phyloP scores from a whole-genome alignment of 2,888 invertebrate species.

The Drosophila suboccidentalis region DNA sequence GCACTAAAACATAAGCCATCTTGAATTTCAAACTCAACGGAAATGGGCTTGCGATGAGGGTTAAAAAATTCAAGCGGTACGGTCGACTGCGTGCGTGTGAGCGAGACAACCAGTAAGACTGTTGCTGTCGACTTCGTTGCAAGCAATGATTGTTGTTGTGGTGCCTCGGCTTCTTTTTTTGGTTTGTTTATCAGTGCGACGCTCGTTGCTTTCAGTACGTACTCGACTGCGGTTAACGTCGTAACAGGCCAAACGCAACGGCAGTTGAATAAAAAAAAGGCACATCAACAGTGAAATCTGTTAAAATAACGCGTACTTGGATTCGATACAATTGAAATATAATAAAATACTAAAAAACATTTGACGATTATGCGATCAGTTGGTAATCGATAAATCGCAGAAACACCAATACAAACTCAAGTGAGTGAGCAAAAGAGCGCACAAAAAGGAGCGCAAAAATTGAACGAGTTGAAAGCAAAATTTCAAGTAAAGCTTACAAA shows the following conservation, averaged over 20 bases:
- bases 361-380: conserved; percentile 25
- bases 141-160: conserved; percentile 14
- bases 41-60: conserved; percentile 65
- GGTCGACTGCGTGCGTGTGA: conserved; percentile 29
- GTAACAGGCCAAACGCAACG: conserved; percentile 66
- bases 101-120: conserved; percentile 49
- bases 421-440: conserved; percentile 23
- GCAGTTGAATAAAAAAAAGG: conserved; percentile 47
- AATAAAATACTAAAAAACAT: conserved; percentile 25
- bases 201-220: conserved; percentile 69
- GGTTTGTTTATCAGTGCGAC: conserved; percentile 68
- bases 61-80: conserved; percentile 45
- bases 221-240: conserved; percentile 67
- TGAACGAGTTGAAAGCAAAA: conserved; percentile 26
- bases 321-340: conserved; percentile 17
- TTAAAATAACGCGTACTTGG: conserved; percentile 38
- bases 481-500: conserved; percentile 38
- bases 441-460: conserved; percentile 35
- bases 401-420: conserved; percentile 17
- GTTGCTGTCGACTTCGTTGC: conserved; percentile 2
- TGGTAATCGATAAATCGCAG: conserved; percentile 19
- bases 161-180: conserved; percentile 36
- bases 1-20: conserved; percentile 75
- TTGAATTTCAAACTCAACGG: conserved; percentile 75
- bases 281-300: conserved; percentile 13